phyloP scores from a whole-genome alignment of 2,113 vertebrate genomes.

The Amphilophus citrinellus region DNA sequence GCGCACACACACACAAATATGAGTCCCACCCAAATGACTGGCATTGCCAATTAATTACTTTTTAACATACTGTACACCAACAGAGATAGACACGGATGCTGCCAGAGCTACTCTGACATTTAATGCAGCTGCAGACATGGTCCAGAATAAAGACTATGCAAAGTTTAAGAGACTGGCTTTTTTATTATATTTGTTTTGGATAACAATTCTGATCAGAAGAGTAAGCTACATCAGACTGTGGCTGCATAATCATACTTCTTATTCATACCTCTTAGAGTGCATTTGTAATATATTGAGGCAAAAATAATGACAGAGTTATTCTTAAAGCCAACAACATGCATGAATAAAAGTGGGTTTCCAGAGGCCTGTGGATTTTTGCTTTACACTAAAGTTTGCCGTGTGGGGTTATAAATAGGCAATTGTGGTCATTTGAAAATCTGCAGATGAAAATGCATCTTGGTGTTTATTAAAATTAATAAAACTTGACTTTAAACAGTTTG shows the following conservation, averaged over 20 bases:
- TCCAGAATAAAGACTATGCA: not conserved
- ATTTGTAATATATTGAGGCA: not conserved
- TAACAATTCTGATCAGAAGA: not conserved
- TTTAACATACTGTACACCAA: not conserved
- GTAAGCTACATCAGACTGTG: not conserved
- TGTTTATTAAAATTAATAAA: no score
- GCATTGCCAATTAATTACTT: not conserved
- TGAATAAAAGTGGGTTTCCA: not conserved
- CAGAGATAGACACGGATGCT: not conserved
- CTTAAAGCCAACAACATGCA: not conserved
- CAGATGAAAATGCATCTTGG: no score
- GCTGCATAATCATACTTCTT: not conserved
- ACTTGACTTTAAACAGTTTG: no score
- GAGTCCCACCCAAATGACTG: not conserved
- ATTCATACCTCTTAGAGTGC: not conserved
- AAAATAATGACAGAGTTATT: not conserved
- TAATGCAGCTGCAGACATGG: not conserved
- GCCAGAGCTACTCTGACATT: not conserved
- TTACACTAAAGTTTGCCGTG: not conserved
- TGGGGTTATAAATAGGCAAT: rapidly evolving
- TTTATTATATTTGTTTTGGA: conserved; percentile 1
- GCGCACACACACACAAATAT: not conserved
- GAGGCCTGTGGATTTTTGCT: not conserved
- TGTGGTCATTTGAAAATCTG: not conserved
- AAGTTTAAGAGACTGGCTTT: not conserved